These are phyloP conservation scores for Drosophila repleta DNA, from an alignment of 1,140 invertebrate genomes.

Conservation along the genomic window DNA sequence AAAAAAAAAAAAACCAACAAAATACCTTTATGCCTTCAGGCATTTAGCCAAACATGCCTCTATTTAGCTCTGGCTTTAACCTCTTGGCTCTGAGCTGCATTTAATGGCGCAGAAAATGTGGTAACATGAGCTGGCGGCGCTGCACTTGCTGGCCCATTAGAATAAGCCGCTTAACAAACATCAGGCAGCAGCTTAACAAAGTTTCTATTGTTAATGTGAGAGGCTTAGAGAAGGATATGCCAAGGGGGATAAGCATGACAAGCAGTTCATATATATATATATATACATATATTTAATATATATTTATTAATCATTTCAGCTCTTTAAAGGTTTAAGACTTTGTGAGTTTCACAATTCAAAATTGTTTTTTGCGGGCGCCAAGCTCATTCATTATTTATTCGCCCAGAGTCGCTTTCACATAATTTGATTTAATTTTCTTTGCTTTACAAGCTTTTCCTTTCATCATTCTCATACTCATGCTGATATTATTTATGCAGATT, in stretches of 20 bases:
- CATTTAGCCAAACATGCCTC: neutral
- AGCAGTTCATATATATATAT: no score
- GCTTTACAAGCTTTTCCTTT: neutral
- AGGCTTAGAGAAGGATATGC: no score
- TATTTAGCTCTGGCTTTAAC: slow-evolving; percentile 16
- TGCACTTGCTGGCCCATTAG: slow-evolving; percentile 36
- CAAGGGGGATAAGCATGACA: no score
- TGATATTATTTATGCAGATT: slow-evolving; percentile 32
- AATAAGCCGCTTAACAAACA: slow-evolving; percentile 52
- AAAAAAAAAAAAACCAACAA: neutral
- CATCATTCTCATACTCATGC: neutral
- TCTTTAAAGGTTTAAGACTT: no score
- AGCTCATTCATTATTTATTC: neutral
- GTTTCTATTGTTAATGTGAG: no score
- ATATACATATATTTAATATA: no score
- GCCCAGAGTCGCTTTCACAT: neutral
- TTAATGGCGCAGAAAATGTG: slow-evolving; percentile 61
- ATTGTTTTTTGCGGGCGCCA: no score
- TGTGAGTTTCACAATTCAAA: no score
- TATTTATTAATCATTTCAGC: no score
- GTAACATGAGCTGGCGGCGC: slow-evolving; percentile 12
- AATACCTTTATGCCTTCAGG: neutral
- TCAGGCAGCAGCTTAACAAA: slow-evolving; percentile 26
- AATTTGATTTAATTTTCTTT: slow-evolving; percentile 1
- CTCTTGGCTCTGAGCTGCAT: slow-evolving; percentile 31